Evolutionary conservation across 2,113 vertebrate genomes (phyloP).

Genomic region (Panthera tigris): DNA sequence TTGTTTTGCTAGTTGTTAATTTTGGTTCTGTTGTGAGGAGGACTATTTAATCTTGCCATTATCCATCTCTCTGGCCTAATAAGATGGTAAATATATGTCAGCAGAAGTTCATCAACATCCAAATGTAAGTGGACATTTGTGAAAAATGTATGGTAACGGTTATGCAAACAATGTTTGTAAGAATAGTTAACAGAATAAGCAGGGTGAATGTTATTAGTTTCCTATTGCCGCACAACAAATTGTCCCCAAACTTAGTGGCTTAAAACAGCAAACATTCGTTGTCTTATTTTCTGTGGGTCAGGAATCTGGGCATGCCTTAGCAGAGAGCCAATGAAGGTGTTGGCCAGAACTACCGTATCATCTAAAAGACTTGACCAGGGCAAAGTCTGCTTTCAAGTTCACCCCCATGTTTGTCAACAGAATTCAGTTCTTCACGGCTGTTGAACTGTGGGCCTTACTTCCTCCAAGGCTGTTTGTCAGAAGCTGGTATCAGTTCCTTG

Average conservation of each 20-base stretch:
- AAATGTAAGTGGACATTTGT: not conserved
- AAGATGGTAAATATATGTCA: not conserved
- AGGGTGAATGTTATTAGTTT: not conserved
- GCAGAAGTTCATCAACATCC: not conserved
- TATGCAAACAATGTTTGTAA: not conserved
- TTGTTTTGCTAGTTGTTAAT: not conserved
- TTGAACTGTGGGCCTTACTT: not conserved
- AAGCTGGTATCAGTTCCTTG: not conserved
- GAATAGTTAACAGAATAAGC: not conserved
- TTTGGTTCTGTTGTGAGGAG: not conserved
- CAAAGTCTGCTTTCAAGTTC: not conserved
- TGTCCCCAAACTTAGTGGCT: not conserved
- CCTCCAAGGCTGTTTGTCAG: not conserved
- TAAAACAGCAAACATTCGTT: not conserved
- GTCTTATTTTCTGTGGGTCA: not conserved
- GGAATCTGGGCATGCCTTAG: not conserved
- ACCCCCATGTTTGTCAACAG: not conserved
- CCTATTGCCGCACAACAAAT: not conserved
- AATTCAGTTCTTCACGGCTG: not conserved
- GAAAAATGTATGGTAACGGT: not conserved
- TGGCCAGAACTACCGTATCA: not conserved
- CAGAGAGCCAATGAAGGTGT: not conserved
- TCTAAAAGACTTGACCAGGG: not conserved
- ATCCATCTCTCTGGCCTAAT: not conserved
- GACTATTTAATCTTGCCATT: not conserved